These are phyloP conservation scores for Ceratina australensis DNA, from an alignment of 1,140 invertebrate genomes.

Conservation along the genomic window DNA sequence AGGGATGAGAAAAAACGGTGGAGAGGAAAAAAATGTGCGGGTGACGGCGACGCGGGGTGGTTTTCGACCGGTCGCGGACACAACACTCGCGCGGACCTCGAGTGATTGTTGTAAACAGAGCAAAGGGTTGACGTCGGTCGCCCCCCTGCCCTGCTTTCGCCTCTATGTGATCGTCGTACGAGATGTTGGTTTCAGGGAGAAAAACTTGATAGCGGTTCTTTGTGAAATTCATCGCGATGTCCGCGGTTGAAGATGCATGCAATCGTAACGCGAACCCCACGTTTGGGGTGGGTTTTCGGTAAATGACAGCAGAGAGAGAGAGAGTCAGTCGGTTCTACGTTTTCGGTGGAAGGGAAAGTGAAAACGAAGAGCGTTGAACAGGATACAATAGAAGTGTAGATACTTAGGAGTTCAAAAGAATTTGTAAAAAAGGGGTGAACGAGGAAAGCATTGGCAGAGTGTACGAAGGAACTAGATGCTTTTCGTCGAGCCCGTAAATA, in stretches of 20 bases:
- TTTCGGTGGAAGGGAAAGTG: neutral
- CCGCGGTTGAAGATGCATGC: conserved; percentile 10
- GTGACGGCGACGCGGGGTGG: conserved; percentile 11
- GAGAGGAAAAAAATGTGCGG: conserved; percentile 6
- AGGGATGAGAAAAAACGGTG: conserved; percentile 43
- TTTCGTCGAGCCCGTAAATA: conserved; percentile 20
- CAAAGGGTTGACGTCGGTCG: conserved; percentile 71
- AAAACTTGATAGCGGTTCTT: neutral
- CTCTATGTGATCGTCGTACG: conserved; percentile 22
- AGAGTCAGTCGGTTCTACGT: neutral
- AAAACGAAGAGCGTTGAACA: neutral
- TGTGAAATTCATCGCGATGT: neutral
- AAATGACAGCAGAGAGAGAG: neutral
- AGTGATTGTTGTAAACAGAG: conserved; percentile 64
- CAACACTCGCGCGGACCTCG: conserved; percentile 31
- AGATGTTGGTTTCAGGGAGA: neutral
- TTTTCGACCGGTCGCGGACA: conserved; percentile 45
- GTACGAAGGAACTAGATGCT: conserved; percentile 11
- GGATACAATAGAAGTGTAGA: conserved; percentile 17
- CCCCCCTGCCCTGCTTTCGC: conserved; percentile 47
- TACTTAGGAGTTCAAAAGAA: conserved; percentile 11
- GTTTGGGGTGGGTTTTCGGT: neutral
- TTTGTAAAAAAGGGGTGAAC: conserved; percentile 6
- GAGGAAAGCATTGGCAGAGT: conserved; percentile 9
- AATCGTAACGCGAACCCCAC: neutral